Evolutionary conservation across 2,113 vertebrate genomes (phyloP).

Genomic region (Amia ocellicauda): DNA sequence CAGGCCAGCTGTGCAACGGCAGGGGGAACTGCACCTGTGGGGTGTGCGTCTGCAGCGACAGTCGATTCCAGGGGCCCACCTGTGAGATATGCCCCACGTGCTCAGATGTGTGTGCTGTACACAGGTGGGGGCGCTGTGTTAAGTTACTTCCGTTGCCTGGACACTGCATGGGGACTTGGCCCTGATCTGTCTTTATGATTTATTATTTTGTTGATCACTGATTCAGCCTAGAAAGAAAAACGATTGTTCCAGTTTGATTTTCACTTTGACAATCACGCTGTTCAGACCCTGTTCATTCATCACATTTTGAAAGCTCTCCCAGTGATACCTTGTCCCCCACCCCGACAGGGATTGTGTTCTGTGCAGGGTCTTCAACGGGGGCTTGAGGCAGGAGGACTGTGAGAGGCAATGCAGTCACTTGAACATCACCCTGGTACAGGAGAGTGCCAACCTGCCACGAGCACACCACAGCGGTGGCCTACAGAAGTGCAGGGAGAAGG

Average conservation of each 20-base stretch:
- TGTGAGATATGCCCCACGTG: slow-evolving; percentile 38
- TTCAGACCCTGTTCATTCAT: no score
- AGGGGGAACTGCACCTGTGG: slow-evolving; percentile 33
- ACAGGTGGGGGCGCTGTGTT: slow-evolving; percentile 18
- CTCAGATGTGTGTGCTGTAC: slow-evolving; percentile 22
- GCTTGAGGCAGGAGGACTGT: slow-evolving; percentile 14
- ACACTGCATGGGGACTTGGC: background rate
- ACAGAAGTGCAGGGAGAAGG: slow-evolving; percentile 21
- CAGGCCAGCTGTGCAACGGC: slow-evolving; percentile 30
- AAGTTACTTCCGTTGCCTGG: background rate
- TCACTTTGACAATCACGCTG: no score
- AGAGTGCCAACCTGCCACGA: background rate
- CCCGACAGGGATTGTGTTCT: slow-evolving; percentile 23
- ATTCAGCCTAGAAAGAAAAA: no score
- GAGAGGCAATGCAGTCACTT: slow-evolving; percentile 6
- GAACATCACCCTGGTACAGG: slow-evolving; percentile 22
- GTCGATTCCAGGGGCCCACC: slow-evolving; percentile 24
- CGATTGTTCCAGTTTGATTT: no score
- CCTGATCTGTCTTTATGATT: background rate
- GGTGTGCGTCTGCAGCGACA: slow-evolving; percentile 26
- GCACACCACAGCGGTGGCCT: background rate
- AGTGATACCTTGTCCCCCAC: no score
- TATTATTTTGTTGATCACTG: no score
- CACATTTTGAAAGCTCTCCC: no score
- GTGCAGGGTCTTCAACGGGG: slow-evolving; percentile 19